Percentiles rank a stretch among this genome's conserved stretches.
phyloP scores from a whole-genome alignment of 2,113 vertebrate species.

The Eurypyga helias region DNA sequence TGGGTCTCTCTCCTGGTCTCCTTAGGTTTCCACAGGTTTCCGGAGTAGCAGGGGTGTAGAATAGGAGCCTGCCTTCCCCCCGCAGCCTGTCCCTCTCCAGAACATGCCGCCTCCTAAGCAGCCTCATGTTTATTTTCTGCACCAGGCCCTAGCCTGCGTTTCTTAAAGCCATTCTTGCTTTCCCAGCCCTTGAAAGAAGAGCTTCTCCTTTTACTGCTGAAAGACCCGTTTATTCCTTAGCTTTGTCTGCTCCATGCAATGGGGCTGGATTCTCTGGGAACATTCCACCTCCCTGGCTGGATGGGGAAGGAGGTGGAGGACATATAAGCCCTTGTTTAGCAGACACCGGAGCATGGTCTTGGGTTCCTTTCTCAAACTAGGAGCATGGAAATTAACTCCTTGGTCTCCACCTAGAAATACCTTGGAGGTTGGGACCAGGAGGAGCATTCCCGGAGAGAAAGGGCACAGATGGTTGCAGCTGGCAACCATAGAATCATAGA shows the following conservation, averaged over 20 bases:
- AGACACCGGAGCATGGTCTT: neutral
- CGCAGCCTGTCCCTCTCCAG: neutral
- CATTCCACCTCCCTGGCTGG: neutral
- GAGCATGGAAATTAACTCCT: neutral
- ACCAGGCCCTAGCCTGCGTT: neutral
- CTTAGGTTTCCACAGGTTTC: neutral
- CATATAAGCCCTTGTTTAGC: neutral
- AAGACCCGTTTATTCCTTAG: neutral
- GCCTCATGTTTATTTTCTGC: neutral
- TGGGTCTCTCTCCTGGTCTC: rapidly evolving
- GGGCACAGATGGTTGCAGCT: no score
- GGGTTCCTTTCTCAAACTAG: neutral
- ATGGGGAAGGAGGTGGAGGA: neutral
- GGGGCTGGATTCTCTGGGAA: neutral
- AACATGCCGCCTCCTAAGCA: neutral
- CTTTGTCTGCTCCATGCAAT: neutral
- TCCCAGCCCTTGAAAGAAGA: neutral
- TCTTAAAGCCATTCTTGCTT: neutral
- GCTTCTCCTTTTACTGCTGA: neutral
- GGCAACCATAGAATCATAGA: no score
- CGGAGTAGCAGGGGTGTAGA: neutral
- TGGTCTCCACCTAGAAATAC: neutral
- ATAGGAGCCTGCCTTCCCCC: neutral
- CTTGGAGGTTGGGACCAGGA: neutral
- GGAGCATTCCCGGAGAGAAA: no score